Conservation (phyloP, 1,140 invertebrate species). For the Anastrepha obliqua region DNA sequence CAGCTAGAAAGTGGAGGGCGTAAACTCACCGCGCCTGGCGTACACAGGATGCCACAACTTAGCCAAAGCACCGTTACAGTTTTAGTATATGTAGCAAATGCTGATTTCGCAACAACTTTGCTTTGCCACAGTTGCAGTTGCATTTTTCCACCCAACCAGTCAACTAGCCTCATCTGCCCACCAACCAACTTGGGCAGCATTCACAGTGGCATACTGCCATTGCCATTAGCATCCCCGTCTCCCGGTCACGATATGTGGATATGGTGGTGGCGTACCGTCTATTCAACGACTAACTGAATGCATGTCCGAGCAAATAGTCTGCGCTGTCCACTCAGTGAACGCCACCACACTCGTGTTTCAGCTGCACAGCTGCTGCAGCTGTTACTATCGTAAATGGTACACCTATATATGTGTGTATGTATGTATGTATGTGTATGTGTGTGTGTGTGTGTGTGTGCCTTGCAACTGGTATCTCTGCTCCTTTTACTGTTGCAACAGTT, state of each 20-base stretch:
- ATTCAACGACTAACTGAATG: background rate
- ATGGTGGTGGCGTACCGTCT: no score
- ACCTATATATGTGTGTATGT: no score
- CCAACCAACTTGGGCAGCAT: background rate
- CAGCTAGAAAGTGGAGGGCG: conserved; percentile 32
- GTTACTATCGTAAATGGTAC: background rate
- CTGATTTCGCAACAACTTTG: background rate
- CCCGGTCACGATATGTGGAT: background rate
- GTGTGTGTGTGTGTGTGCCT: background rate
- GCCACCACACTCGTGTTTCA: background rate
- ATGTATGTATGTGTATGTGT: no score
- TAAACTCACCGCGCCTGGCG: background rate
- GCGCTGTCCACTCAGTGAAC: background rate
- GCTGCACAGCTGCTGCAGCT: conserved; percentile 23
- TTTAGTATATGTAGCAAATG: background rate
- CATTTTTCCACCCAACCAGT: background rate
- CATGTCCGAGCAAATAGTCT: background rate
- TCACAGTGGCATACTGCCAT: no score
- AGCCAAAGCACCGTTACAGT: conserved; percentile 14
- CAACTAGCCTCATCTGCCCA: background rate
- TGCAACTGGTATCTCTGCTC: background rate
- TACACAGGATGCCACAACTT: conserved; percentile 2
- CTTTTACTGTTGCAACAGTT: background rate
- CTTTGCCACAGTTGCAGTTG: background rate
- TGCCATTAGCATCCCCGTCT: background rate